These are phyloP conservation scores for Phaonia tiefii DNA, from an alignment of 2,888 invertebrate species.

Conservation along the genomic window DNA sequence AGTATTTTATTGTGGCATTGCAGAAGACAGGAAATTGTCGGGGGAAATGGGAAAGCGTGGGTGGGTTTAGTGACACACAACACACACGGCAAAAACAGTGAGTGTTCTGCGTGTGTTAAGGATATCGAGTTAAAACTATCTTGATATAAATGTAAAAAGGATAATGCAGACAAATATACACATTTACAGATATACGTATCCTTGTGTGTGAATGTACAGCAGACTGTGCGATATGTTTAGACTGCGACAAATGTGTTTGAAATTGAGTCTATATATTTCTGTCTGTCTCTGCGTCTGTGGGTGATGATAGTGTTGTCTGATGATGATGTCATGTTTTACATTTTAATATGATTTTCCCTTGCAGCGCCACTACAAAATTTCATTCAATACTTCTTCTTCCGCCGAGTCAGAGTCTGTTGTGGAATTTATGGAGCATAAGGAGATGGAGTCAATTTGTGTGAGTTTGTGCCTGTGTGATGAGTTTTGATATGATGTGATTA, in stretches of 20 bases:
- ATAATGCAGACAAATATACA: constrained; percentile 26
- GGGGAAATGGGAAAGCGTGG: not conserved
- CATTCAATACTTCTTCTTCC: constrained; percentile 36
- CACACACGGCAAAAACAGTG: constrained; percentile 2
- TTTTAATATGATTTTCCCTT: constrained; percentile 59
- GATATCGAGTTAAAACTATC: constrained; percentile 61
- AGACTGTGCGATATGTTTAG: not conserved
- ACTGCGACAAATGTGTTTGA: no score
- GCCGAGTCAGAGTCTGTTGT: not conserved
- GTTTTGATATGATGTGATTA: constrained; percentile 64
- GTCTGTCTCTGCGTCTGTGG: not conserved
- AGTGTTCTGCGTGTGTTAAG: constrained; percentile 48
- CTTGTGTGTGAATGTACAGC: constrained; percentile 42
- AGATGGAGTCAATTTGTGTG: not conserved
- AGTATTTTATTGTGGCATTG: not conserved
- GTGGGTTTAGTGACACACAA: not conserved
- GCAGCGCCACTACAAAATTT: constrained; percentile 38
- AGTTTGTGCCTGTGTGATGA: constrained; percentile 45
- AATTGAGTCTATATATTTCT: no score
- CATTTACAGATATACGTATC: constrained; percentile 24
- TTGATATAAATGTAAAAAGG: constrained; percentile 38
- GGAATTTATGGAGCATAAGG: not conserved
- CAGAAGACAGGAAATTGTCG: not conserved
- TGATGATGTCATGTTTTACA: constrained; percentile 61
- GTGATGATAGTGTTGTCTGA: not conserved